Percentiles rank a stretch among this genome's conserved stretches.
Conservation (phyloP, 92 coral and sea anemone species). For the Epizoanthus rinbou region DNA sequence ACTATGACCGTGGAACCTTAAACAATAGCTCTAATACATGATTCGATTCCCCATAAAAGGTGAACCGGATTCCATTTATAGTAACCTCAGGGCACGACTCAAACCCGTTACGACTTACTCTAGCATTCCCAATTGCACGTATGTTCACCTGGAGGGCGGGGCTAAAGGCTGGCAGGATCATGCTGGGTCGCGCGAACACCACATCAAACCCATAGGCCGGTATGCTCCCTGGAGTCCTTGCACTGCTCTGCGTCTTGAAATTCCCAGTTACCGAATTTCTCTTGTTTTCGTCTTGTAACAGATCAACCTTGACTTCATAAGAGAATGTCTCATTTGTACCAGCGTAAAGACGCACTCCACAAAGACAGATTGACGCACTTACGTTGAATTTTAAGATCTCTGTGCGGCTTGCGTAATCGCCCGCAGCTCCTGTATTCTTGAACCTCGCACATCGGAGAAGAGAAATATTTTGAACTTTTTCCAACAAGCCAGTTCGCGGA, state of each 20-base stretch:
- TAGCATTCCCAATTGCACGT: slow-evolving; percentile 15
- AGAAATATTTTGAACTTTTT: slow-evolving; percentile 17
- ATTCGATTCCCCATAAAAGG: slow-evolving; percentile 30
- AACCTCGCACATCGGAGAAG: slow-evolving; percentile 32
- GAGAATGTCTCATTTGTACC: slow-evolving; percentile 15
- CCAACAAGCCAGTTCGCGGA: slow-evolving; percentile 21
- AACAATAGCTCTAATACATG: slow-evolving; percentile 24
- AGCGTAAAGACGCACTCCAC: slow-evolving; percentile 26
- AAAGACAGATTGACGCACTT: slow-evolving; percentile 25
- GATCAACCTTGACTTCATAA: slow-evolving; percentile 13
- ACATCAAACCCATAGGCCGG: slow-evolving; percentile 37
- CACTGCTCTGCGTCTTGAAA: slow-evolving; percentile 30
- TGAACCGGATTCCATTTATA: slow-evolving; percentile 25
- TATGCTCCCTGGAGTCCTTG: slow-evolving; percentile 21
- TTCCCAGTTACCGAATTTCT: slow-evolving; percentile 11
- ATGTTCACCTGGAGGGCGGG: background rate
- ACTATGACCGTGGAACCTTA: background rate
- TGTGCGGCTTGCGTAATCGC: slow-evolving; percentile 19
- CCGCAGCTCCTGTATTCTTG: slow-evolving; percentile 29
- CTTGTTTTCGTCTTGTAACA: background rate
- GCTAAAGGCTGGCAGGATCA: slow-evolving; percentile 19
- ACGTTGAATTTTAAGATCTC: slow-evolving; percentile 27
- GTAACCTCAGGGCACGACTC: slow-evolving; percentile 33
- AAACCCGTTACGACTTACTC: slow-evolving; percentile 31
- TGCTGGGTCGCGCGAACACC: slow-evolving; percentile 22